phyloP scores from a whole-genome alignment of 2,888 invertebrate species.

The Pristionchus maxplancki region DNA sequence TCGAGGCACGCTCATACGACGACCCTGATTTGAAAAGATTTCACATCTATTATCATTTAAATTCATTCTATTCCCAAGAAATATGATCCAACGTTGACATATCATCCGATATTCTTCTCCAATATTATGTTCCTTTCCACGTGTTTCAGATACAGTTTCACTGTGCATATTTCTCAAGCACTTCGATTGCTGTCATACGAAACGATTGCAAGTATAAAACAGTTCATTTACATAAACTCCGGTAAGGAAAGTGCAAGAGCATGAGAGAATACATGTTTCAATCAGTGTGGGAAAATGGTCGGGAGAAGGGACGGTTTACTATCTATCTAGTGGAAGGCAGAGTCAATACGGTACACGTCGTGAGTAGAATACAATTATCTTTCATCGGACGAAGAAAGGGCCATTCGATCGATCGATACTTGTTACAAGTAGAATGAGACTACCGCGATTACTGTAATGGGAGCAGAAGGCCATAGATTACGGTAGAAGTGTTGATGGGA shows the following conservation, averaged over 20 bases:
- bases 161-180: conserved; percentile 38
- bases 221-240: conserved; percentile 20
- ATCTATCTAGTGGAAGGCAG: too few species aligned
- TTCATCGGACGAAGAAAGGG: neutral
- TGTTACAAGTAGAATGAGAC: neutral
- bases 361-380: conserved; percentile 17
- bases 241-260: conserved; percentile 4
- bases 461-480: neutral
- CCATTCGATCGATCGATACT: conserved; percentile 9
- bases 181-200: neutral
- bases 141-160: neutral
- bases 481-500: neutral
- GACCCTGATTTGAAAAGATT: conserved; percentile 6
- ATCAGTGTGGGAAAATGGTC: conserved; percentile 27
- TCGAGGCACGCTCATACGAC: conserved; percentile 20
- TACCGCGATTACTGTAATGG: conserved; percentile 12
- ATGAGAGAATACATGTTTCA: conserved; percentile 37
- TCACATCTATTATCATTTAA: too few species aligned
- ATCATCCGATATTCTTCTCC: neutral
- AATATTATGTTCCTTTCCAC: neutral
- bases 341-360: conserved; percentile 31
- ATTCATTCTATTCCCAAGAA: too few species aligned
- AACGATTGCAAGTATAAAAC: conserved; percentile 10
- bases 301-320: neutral
- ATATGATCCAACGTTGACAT: neutral